These are phyloP conservation scores for Brienomyrus longianalis DNA, from an alignment of 2,113 vertebrate species.

Conservation along the genomic window DNA sequence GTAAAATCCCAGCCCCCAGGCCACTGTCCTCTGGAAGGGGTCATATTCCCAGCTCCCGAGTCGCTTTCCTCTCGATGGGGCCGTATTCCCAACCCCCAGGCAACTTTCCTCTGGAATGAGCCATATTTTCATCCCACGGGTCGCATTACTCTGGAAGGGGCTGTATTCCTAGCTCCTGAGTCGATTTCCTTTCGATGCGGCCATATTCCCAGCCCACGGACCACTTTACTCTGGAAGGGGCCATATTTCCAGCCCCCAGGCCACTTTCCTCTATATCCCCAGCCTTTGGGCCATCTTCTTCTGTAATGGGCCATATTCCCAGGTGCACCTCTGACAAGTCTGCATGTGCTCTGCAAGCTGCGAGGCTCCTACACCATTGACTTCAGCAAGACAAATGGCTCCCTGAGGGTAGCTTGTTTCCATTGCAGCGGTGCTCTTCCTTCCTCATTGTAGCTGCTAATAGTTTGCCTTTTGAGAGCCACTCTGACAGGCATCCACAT, in stretches of 20 bases:
- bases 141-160: neutral
- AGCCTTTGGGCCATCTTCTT: neutral
- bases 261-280: neutral
- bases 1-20: neutral
- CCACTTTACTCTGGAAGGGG: neutral
- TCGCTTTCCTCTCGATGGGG: neutral
- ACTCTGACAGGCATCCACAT: slow-evolving; percentile 23
- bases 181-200: neutral
- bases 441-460: slow-evolving; percentile 48
- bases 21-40: neutral
- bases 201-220: neutral
- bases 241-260: neutral
- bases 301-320: neutral
- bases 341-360: neutral
- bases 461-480: slow-evolving; percentile 49
- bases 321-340: neutral
- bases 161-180: neutral
- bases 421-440: slow-evolving; percentile 40
- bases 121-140: too few species aligned
- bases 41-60: neutral
- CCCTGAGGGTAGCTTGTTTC: slow-evolving; percentile 57
- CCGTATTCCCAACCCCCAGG: too few species aligned
- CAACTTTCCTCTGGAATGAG: too few species aligned
- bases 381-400: slow-evolving; percentile 55
- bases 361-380: slow-evolving; percentile 35